These are phyloP conservation scores for Aproaerema taeniolella DNA, from an alignment of 2,888 invertebrate species.

Conservation along the genomic window DNA sequence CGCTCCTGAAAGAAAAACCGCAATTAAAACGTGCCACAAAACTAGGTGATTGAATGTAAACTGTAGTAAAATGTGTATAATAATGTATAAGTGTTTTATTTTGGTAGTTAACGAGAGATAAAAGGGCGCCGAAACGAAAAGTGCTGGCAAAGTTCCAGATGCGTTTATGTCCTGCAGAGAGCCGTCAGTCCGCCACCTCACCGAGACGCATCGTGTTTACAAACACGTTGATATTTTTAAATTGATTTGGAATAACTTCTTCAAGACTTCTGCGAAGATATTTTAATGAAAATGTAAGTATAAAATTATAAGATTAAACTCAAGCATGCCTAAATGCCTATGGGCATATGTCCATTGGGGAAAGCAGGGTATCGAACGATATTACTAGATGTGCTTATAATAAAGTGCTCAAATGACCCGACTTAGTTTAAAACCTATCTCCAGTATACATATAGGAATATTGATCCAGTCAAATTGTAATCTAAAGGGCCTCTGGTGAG, in stretches of 20 bases:
- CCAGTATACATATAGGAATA: too few species aligned
- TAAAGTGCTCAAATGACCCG: too few species aligned
- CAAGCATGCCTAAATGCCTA: too few species aligned
- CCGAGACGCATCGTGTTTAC: too few species aligned
- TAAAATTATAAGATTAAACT: too few species aligned
- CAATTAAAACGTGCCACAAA: constrained; percentile 33
- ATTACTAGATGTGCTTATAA: too few species aligned
- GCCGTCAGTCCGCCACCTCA: constrained; percentile 29
- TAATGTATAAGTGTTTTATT: constrained; percentile 55
- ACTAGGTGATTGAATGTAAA: constrained; percentile 28
- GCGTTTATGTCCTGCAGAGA: constrained; percentile 44
- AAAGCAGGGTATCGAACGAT: too few species aligned
- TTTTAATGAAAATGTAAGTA: not conserved
- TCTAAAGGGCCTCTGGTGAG: too few species aligned
- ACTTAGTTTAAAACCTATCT: too few species aligned
- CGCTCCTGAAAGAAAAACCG: constrained; percentile 78
- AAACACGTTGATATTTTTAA: constrained; percentile 1
- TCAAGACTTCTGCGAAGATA: not conserved
- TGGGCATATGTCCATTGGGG: too few species aligned
- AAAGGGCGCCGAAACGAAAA: constrained; percentile 51
- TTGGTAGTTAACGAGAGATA: constrained; percentile 49
- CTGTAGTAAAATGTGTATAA: constrained; percentile 45
- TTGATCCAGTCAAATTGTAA: too few species aligned
- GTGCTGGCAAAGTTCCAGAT: constrained; percentile 54
- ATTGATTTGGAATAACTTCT: constrained; percentile 10